phyloP scores from a whole-genome alignment of 2,888 invertebrate genomes.

The Drosophila siamana region DNA sequence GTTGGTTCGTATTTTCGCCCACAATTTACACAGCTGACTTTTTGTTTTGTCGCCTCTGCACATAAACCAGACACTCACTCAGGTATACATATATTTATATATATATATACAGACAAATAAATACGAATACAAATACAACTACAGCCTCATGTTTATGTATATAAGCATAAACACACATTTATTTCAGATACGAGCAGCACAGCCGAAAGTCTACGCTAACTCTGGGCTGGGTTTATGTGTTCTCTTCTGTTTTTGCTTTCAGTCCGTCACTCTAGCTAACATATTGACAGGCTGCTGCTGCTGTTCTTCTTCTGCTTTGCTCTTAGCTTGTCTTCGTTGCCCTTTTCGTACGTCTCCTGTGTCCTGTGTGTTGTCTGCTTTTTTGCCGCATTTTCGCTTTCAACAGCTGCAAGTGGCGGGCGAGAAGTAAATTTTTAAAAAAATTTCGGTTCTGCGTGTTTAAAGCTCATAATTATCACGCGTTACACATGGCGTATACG shows the following conservation, averaged over 20 bases:
- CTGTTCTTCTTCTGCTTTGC: slow-evolving; percentile 7
- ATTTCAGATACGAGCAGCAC: slow-evolving; percentile 27
- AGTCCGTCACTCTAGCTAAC: slow-evolving; percentile 30
- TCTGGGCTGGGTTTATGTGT: slow-evolving; percentile 38
- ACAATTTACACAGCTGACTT: slow-evolving; percentile 61
- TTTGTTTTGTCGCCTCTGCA: slow-evolving; percentile 52
- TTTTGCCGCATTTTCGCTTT: slow-evolving; percentile 44
- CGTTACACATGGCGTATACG: slow-evolving; percentile 64
- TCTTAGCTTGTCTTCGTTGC: slow-evolving; percentile 10
- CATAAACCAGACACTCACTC: slow-evolving; percentile 52
- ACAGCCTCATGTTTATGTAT: too few species aligned
- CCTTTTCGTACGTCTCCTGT: slow-evolving; percentile 3
- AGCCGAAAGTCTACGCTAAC: slow-evolving; percentile 44
- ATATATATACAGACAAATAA: background rate
- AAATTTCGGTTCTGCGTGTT: slow-evolving; percentile 55
- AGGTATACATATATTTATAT: slow-evolving; percentile 36
- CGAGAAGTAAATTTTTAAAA: slow-evolving; percentile 23
- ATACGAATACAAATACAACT: slow-evolving; percentile 3
- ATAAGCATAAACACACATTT: background rate
- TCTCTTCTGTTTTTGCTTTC: slow-evolving; percentile 47
- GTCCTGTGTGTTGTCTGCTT: background rate
- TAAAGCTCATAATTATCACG: slow-evolving; percentile 71
- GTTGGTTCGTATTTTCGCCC: slow-evolving; percentile 36
- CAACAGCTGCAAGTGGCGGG: slow-evolving; percentile 10
- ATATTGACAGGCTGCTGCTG: slow-evolving; percentile 55